phyloP scores from a whole-genome alignment of 2,888 invertebrate species.

The Notocelia uddmanniana region DNA sequence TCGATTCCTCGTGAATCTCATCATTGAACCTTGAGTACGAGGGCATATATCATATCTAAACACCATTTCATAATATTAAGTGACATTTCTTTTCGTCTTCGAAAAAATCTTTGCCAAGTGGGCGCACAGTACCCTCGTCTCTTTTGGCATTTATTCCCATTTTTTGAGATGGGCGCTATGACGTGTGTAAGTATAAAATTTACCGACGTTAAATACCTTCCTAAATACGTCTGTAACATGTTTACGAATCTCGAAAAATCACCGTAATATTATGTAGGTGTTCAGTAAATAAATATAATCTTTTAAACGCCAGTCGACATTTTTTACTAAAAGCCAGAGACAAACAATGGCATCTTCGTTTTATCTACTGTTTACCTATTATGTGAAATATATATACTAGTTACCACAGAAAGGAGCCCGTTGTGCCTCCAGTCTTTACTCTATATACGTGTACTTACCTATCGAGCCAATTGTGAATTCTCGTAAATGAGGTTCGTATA shows the following conservation, averaged over 20 bases:
- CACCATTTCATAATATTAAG: background rate
- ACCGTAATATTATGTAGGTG: background rate
- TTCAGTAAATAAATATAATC: background rate
- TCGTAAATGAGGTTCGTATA: too few species aligned
- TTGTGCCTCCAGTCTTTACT: too few species aligned
- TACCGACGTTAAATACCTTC: background rate
- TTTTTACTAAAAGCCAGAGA: too few species aligned
- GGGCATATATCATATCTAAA: background rate
- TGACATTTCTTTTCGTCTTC: background rate
- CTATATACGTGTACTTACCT: too few species aligned
- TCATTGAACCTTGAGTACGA: background rate
- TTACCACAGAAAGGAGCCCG: too few species aligned
- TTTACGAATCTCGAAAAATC: background rate
- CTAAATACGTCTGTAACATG: too few species aligned
- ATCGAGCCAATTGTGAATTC: too few species aligned
- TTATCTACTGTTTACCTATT: too few species aligned
- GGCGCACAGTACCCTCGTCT: background rate
- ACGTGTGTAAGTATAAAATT: slow-evolving; percentile 1
- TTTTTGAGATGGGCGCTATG: slow-evolving; percentile 11
- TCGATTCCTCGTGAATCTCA: background rate
- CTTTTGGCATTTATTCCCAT: background rate
- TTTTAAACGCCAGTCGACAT: background rate
- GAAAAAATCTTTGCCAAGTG: background rate
- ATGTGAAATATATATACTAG: too few species aligned
- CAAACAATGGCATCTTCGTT: too few species aligned